Base-by-base conservation (phyloP, 2,888 invertebrate genomes). In the Osedax frankpressi region DNA sequence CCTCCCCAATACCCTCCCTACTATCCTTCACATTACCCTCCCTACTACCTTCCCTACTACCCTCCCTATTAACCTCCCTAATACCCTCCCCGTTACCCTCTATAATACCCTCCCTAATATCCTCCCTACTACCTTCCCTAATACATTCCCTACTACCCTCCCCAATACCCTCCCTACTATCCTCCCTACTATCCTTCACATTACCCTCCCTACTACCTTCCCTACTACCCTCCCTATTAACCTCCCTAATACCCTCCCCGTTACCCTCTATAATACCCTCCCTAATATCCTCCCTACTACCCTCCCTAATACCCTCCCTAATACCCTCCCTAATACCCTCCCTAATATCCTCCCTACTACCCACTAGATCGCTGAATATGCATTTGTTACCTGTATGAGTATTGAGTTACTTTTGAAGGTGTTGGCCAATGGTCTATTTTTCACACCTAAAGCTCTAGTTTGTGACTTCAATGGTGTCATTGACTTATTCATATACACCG, bases 311-410 rank as follows among this genome's bases (percentile, higher is more conserved):
- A 6, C 63, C 6, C 6, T 62, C 6, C 14, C 63, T 11, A 3
- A 6, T 14, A 6, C 6, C 3, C 26, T 1, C 63, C 3, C 14
- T 62, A 25, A 6, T 6, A n/a, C n/a, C n/a, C n/a, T n/a, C n/a
- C n/a, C n/a, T n/a, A n/a, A n/a, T n/a, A n/a, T n/a, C n/a, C n/a
- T 62, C 2, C 63, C 26, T 6, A 6, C 6, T 62, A 59, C 19
- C 24, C 68, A 73, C 29, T 82, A 87, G 87, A 84, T 88, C 73
- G 94, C 94, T 0, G 98, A 99, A 86, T 98, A 96, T 82, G 90
- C 92, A 27, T 99, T 99, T 85, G 97, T 99, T 0, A 90, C 96
- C 72, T 93, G 93, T 80, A 99, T 99, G 98, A 95, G 95, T 79
- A 87, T 97, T 44, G 98, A 99, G 85, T 86, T 99, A 81, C 90